Conservation (phyloP, 2,888 invertebrate species). For the Brachylomia viminalis region DNA sequence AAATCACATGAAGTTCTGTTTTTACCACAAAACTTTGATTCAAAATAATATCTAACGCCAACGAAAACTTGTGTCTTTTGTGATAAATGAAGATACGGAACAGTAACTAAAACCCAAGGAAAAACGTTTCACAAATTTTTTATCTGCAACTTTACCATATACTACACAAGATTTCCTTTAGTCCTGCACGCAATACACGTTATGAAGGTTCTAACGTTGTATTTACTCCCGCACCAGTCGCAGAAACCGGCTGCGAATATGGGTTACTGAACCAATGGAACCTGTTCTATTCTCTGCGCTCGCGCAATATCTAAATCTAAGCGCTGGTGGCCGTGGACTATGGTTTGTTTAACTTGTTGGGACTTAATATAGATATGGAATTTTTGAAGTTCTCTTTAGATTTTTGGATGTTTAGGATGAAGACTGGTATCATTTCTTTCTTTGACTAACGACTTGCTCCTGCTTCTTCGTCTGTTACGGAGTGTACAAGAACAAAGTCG, state of each 20-base stretch:
- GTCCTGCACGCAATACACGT: constrained; percentile 17
- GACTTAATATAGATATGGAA: background rate
- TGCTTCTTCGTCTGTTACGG: no score
- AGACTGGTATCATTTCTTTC: no score
- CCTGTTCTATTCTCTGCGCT: constrained; percentile 50
- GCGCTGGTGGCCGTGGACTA: constrained; percentile 60
- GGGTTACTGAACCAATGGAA: constrained; percentile 61
- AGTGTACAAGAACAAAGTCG: no score
- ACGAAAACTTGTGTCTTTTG: background rate
- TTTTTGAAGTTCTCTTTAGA: background rate
- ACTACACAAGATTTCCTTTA: constrained; percentile 18
- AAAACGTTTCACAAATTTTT: background rate
- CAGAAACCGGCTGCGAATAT: constrained; percentile 59
- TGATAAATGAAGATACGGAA: background rate
- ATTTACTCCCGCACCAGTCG: constrained; percentile 36
- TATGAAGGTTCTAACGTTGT: constrained; percentile 40
- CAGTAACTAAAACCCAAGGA: background rate
- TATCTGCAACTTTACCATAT: background rate
- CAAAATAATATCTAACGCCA: background rate
- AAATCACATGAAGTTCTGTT: background rate
- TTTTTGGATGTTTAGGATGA: no score
- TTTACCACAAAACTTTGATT: background rate
- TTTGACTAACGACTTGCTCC: no score
- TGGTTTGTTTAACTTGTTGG: constrained; percentile 17
- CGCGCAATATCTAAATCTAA: constrained; percentile 54